Evolutionary conservation across 2,888 invertebrate species (phyloP), one percentile per base, ranked within the genome.

Genomic region (Ophonus ardosiacus): DNA sequence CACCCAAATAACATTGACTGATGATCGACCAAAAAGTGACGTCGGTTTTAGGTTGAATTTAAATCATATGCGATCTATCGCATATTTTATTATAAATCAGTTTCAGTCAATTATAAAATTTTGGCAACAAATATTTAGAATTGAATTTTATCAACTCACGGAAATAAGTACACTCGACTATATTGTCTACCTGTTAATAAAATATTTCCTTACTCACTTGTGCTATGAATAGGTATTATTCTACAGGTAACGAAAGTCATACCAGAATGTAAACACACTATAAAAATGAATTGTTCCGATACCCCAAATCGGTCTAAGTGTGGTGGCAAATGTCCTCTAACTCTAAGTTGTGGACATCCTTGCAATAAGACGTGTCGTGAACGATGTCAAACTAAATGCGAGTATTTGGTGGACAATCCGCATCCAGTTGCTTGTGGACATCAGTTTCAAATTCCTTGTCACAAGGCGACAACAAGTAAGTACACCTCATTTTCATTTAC

Each of bases 401-500:
- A 83, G 1, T 88, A 88, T 85, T 87, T 90, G 0, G 89, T 92
- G 0, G 83, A 88, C 0, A 85, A 86, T 5, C 71, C 85, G 15
- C 88, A 90, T 15, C 18, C 57, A 2, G 89, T 92, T 10, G 90
- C 91, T 6, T 94, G 94, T 89, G 93, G 93, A 1, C 94, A 94
- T 86, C 86, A 85, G 51, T 91, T 92, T 43, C 86, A 88, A 13
- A 88, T 92, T n/a, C 92, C 92, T 0, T 93, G 93, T 88, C 89
- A 91, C 81, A 87, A 89, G 86, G 63, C 40, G 5, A 40, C 6
- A 40, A 5, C 7, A 7, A 7, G 40, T 40, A 40, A 40, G 40
- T 40, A n/a, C n/a, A n/a, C n/a, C n/a, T n/a, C n/a, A n/a, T n/a
- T n/a, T n/a, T n/a, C n/a, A n/a, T n/a, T n/a, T n/a, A n/a, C n/a